These are phyloP conservation scores for Dryococelus australis DNA, from an alignment of 2,888 invertebrate species.

Conservation along the genomic window DNA sequence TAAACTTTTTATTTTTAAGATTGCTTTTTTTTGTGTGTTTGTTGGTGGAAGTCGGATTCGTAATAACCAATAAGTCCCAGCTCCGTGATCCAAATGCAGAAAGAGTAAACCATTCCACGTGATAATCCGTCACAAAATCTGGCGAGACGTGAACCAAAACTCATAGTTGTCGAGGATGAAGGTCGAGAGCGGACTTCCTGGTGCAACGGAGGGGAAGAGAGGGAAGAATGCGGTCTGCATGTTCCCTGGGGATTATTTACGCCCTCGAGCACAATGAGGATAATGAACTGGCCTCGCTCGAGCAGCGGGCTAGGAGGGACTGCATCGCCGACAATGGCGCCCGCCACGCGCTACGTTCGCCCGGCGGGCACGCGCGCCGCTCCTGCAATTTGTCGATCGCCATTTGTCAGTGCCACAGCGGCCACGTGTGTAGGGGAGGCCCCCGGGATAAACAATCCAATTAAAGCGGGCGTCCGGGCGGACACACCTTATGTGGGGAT, in stretches of 20 bases:
- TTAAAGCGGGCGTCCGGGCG: conserved; percentile 8
- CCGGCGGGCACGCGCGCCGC: neutral
- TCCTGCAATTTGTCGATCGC: conserved; percentile 16
- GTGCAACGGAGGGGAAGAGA: neutral
- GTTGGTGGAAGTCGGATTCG: too few relatives aligned
- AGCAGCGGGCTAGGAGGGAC: neutral
- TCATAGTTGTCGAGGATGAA: too few relatives aligned
- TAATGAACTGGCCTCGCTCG: neutral
- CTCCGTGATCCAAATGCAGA: too few relatives aligned
- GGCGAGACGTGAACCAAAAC: too few relatives aligned
- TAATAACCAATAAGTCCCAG: too few relatives aligned
- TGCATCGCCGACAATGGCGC: neutral
- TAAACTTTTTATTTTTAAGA: too few relatives aligned
- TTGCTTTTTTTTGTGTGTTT: too few relatives aligned
- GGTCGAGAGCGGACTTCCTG: too few relatives aligned
- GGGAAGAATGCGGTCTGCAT: neutral
- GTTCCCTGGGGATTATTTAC: neutral
- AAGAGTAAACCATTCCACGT: too few relatives aligned
- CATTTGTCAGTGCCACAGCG: neutral
- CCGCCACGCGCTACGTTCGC: neutral
- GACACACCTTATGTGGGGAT: neutral
- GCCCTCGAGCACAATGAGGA: neutral
- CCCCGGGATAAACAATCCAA: conserved; percentile 27
- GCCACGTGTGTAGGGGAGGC: neutral
- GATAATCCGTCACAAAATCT: too few relatives aligned